Percentiles rank a stretch among this genome's conserved stretches.
phyloP scores from a whole-genome alignment of 2,888 invertebrate genomes.

The Drosophila mayaguana region DNA sequence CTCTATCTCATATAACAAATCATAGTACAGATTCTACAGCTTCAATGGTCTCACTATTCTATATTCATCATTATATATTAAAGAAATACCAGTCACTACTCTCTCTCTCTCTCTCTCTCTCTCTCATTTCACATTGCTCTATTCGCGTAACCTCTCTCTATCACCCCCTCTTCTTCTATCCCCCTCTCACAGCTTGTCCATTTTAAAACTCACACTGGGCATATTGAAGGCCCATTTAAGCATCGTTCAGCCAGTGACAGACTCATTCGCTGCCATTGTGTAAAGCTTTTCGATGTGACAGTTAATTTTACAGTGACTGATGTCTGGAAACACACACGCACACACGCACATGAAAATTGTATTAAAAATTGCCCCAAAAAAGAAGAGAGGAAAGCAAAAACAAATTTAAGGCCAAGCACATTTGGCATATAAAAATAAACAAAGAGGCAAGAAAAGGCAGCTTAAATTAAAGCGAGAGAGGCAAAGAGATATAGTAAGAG shows the following conservation, averaged over 20 bases:
- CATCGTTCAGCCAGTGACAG: conserved; percentile 71
- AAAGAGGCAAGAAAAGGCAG: not conserved
- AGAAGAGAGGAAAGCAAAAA: conserved; percentile 9
- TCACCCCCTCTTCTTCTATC: not conserved
- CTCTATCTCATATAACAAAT: too few relatives aligned
- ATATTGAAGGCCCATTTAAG: conserved; percentile 64
- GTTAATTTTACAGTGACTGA: conserved; percentile 69
- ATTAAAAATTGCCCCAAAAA: conserved; percentile 50
- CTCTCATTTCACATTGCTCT: too few relatives aligned
- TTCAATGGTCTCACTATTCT: not conserved
- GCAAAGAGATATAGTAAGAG: not conserved
- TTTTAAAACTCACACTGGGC: conserved; percentile 19
- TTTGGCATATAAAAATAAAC: conserved; percentile 47
- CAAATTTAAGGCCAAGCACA: conserved; percentile 57
- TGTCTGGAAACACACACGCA: conserved; percentile 39
- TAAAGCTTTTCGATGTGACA: conserved; percentile 57
- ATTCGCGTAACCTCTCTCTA: not conserved
- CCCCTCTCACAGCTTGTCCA: not conserved
- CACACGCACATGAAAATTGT: conserved; percentile 42
- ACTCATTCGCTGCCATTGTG: conserved; percentile 32
- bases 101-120: not conserved
- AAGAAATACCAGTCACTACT: not conserved
- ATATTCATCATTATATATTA: conserved; percentile 1
- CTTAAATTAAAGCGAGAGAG: not conserved
- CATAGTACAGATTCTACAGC: not conserved